These are phyloP conservation scores for Popillia japonica DNA, from an alignment of 1,140 invertebrate genomes.

Conservation along the genomic window DNA sequence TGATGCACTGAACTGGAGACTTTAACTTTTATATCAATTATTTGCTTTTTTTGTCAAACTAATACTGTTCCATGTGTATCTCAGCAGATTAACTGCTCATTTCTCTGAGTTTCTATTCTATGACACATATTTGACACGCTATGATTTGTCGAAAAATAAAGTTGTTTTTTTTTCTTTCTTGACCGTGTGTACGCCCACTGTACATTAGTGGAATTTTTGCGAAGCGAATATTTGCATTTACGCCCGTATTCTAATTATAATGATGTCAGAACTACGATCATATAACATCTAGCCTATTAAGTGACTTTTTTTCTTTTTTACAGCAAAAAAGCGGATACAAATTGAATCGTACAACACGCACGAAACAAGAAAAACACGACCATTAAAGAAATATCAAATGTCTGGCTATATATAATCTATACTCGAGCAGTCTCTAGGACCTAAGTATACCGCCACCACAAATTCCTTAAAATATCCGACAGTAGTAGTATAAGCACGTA, in stretches of 20 bases:
- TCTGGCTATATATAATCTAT: slow-evolving; percentile 12
- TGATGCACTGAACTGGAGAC: too few relatives aligned
- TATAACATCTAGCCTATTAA: not conserved
- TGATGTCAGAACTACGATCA: not conserved
- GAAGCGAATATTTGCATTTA: too few relatives aligned
- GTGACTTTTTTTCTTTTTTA: not conserved
- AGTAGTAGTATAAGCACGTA: slow-evolving; percentile 15
- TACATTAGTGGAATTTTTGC: too few relatives aligned
- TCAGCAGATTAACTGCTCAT: too few relatives aligned
- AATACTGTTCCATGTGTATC: too few relatives aligned
- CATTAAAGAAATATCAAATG: slow-evolving; percentile 16
- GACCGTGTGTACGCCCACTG: too few relatives aligned
- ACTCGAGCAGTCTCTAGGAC: not conserved
- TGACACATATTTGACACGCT: too few relatives aligned
- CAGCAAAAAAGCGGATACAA: not conserved
- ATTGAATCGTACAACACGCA: not conserved
- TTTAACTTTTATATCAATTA: too few relatives aligned
- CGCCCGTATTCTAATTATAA: not conserved
- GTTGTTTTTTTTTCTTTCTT: too few relatives aligned
- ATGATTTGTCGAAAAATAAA: too few relatives aligned
- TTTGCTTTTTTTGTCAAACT: too few relatives aligned
- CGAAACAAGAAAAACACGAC: not conserved
- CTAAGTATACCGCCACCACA: not conserved
- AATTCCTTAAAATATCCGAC: slow-evolving; percentile 15
- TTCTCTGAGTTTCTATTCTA: too few relatives aligned